phyloP scores from a whole-genome alignment of 2,113 vertebrate genomes.

The Axis porcinus region DNA sequence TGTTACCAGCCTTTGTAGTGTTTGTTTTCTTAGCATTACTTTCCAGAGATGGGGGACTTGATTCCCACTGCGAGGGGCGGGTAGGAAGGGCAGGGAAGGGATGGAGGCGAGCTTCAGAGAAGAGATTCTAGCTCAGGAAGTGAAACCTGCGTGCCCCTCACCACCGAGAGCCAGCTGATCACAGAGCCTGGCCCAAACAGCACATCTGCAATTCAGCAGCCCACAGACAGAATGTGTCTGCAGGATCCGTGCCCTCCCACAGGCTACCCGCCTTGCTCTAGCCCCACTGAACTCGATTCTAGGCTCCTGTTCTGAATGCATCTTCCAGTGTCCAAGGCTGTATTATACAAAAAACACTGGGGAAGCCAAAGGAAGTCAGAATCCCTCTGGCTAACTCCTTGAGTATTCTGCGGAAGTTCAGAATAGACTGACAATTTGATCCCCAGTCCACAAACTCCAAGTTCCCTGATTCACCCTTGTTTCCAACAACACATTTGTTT shows the following conservation, averaged over 20 bases:
- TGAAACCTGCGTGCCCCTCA: constrained; percentile 3
- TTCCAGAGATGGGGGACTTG: constrained; percentile 79
- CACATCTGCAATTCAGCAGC: not conserved
- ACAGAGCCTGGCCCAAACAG: not conserved
- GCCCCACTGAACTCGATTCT: constrained; percentile 33
- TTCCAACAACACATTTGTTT: constrained; percentile 49
- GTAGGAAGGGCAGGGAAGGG: not conserved
- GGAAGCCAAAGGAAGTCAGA: not conserved
- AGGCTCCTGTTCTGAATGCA: constrained; percentile 44
- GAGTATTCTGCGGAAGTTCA: not conserved
- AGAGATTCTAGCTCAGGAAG: constrained; percentile 46
- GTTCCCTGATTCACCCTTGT: not conserved
- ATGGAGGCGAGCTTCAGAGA: constrained; percentile 58
- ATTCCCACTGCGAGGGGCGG: constrained; percentile 64
- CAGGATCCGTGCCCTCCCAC: not conserved
- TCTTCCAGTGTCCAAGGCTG: constrained; percentile 21
- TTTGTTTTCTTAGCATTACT: constrained; percentile 84
- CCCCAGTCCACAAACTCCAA: constrained; percentile 6
- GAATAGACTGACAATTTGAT: constrained; percentile 44
- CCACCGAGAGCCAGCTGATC: not conserved
- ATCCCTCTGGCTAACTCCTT: constrained; percentile 21
- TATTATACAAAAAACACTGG: constrained; percentile 38
- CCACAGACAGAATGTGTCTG: not conserved
- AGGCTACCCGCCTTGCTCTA: constrained; percentile 24
- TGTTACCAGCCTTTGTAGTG: constrained; percentile 83